Conservation (phyloP, 1,140 invertebrate species). For the Ectropis grisescens region DNA sequence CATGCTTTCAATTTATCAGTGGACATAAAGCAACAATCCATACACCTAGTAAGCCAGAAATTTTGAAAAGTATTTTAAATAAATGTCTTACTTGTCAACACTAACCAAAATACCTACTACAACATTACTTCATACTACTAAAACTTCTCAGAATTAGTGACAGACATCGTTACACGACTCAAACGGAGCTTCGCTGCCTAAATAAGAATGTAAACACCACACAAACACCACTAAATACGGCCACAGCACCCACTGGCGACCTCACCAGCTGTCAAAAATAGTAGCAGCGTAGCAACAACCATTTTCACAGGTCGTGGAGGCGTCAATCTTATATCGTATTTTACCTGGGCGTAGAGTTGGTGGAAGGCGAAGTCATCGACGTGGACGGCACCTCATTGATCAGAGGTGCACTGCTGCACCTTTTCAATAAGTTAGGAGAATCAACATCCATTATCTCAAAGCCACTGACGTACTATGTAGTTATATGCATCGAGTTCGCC, state of each 20-base stretch:
- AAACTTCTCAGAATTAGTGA: too few relatives aligned
- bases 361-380: constrained; percentile 53
- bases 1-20: too few relatives aligned
- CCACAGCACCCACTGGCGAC: constrained; percentile 46
- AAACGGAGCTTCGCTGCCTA: too few relatives aligned
- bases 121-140: too few relatives aligned
- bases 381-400: constrained; percentile 65
- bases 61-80: too few relatives aligned
- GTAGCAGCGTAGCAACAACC: constrained; percentile 36
- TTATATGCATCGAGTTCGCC: constrained; percentile 54
- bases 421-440: constrained; percentile 67
- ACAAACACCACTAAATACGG: constrained; percentile 35
- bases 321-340: constrained; percentile 22
- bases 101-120: too few relatives aligned
- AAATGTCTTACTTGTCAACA: too few relatives aligned
- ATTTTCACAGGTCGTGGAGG: constrained; percentile 27
- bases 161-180: too few relatives aligned
- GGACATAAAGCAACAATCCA: too few relatives aligned
- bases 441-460: constrained; percentile 69
- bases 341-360: constrained; percentile 61
- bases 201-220: too few relatives aligned
- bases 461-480: constrained; percentile 62
- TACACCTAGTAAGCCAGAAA: too few relatives aligned
- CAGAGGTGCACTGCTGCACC: constrained; percentile 67
- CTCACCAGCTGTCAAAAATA: constrained; percentile 61